phyloP scores from a whole-genome alignment of 2,113 vertebrate species.

The western clawed frog (Xenopus tropicalis) region DNA sequence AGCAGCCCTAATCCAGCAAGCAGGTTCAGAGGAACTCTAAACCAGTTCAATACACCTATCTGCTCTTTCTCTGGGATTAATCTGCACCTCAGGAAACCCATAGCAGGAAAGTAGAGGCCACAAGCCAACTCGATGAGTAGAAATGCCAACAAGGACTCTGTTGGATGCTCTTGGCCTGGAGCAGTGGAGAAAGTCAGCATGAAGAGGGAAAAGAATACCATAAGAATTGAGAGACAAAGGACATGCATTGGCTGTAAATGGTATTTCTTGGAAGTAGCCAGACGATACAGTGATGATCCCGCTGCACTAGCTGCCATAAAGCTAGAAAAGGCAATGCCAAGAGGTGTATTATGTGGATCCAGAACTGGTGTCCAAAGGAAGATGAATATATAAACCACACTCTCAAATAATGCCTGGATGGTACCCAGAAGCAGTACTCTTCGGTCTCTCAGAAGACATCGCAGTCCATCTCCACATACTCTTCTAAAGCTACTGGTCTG shows the following conservation, averaged over 20 bases:
- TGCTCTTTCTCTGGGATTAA: slow-evolving; percentile 83
- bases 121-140: slow-evolving; percentile 84
- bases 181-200: slow-evolving; percentile 87
- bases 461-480: slow-evolving; percentile 76
- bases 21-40: slow-evolving; percentile 82
- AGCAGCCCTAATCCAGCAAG: slow-evolving; percentile 84
- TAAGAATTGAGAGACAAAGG: slow-evolving; percentile 79
- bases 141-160: slow-evolving; percentile 86
- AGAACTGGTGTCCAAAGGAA: slow-evolving; percentile 93
- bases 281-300: slow-evolving; percentile 79
- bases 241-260: slow-evolving; percentile 83
- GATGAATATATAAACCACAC: slow-evolving; percentile 89
- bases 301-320: slow-evolving; percentile 87
- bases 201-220: slow-evolving; percentile 88
- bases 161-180: slow-evolving; percentile 78
- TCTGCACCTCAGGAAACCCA: slow-evolving; percentile 83
- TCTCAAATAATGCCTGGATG: slow-evolving; percentile 89
- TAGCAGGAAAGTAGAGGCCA: slow-evolving; percentile 88
- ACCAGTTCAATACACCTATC: slow-evolving; percentile 80
- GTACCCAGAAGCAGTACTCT: slow-evolving; percentile 82
- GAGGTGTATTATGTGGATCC: slow-evolving; percentile 80
- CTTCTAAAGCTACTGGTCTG: slow-evolving; percentile 65
- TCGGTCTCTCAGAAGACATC: slow-evolving; percentile 78
- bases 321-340: slow-evolving; percentile 86
- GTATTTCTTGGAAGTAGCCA: slow-evolving; percentile 79